phyloP scores from a whole-genome alignment of 2,888 invertebrate species.

The Dasypogon diadema region DNA sequence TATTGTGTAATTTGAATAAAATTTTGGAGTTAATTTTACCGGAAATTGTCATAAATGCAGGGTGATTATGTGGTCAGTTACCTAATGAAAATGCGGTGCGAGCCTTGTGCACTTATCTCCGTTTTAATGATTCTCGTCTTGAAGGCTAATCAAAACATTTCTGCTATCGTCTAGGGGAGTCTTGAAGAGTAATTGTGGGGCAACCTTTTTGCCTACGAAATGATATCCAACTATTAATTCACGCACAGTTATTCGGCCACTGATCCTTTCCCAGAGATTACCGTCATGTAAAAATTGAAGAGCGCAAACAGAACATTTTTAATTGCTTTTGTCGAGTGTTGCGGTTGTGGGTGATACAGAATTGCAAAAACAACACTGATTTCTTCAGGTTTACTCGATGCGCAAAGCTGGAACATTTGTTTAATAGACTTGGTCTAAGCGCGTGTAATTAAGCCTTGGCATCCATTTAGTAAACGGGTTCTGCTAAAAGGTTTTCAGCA shows the following conservation, averaged over 20 bases:
- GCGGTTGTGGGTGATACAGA: background rate
- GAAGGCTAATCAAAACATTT: constrained; percentile 8
- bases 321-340: background rate
- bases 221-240: constrained; percentile 35
- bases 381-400: background rate
- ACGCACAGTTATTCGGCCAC: constrained; percentile 30
- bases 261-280: background rate
- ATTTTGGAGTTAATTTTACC: constrained; percentile 34
- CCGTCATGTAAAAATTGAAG: background rate
- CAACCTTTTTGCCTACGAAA: constrained; percentile 6
- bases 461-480: background rate
- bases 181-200: constrained; percentile 24
- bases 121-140: constrained; percentile 22
- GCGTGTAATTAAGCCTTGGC: background rate
- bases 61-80: constrained; percentile 50
- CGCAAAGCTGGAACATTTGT: background rate
- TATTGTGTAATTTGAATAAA: constrained; percentile 47
- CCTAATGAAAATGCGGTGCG: constrained; percentile 1
- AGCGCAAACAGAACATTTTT: constrained; percentile 13
- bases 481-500: background rate
- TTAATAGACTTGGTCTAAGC: background rate
- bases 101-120: background rate
- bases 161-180: constrained; percentile 29
- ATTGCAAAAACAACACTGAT: background rate
- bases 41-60: constrained; percentile 51